Evolutionary conservation across 2,888 invertebrate species (phyloP), one percentile per base, ranked within the genome.

Genomic region (Saturnia pavonia): DNA sequence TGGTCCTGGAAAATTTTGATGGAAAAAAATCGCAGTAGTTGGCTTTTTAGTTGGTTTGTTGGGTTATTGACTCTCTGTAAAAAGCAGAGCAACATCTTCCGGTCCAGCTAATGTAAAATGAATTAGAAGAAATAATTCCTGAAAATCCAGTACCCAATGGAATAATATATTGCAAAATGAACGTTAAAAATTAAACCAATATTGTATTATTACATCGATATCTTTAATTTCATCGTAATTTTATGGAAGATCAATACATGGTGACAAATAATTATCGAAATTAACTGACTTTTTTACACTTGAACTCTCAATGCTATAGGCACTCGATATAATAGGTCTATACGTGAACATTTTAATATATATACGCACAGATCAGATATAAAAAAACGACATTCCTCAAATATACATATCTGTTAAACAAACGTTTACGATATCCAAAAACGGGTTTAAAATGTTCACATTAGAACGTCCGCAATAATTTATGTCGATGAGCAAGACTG

Each of bases 201-300:
- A 74, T 75, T 81, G 73, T 89, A 90, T 89, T 92, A 91, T 93
- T 94, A 94, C 94, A 94, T 94, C 94, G 88, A 94, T 93, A 94
- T 91, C 91, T 88, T 94, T 93, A 93, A 93, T 94, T 93, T 93
- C 92, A 92, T 92, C 92, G 91, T 94, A 94, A 92, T 92, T 91
- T 93, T 94, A 94, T 94, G 94, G 94, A 94, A 93, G 94, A 94
- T 93, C 94, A 92, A 93, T 94, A 94, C 92, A 94, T 91, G 91
- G 90, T 94, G 94, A 93, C 91, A 91, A 91, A 91, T 90, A 87
- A 91, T 91, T 92, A 91, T 86, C 89, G 91, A 92, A 92, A 91
- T 90, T 85, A 91, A 91, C 91, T 89, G 92, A 92, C 90, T 92
- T 92, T n/a, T 93, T 89, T 92, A 94, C 93, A 94, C 85, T 92